Percentiles rank a stretch among this genome's conserved stretches.
These are phyloP conservation scores for Aphyosemion australe DNA, from an alignment of 2,113 vertebrate genomes.

Conservation along the genomic window DNA sequence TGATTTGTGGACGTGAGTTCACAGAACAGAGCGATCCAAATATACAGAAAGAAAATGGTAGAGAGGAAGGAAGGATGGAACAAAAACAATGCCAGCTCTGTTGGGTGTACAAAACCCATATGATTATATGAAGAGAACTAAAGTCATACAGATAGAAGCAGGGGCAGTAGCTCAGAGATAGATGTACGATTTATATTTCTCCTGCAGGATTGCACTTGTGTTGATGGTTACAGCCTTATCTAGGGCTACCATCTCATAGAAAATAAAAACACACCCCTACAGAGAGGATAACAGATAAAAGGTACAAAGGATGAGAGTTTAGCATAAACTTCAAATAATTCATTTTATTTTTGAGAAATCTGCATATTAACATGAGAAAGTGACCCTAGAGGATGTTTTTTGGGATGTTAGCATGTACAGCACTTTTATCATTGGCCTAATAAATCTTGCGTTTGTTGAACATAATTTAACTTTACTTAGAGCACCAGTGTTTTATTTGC, in stretches of 20 bases:
- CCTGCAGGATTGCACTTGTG: slow-evolving; percentile 88
- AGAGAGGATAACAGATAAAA: slow-evolving; percentile 29
- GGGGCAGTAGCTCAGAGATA: slow-evolving; percentile 81
- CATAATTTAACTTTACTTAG: no score
- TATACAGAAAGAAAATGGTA: slow-evolving; percentile 32
- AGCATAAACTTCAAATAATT: not conserved
- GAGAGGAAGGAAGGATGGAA: slow-evolving; percentile 31
- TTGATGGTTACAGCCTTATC: slow-evolving; percentile 88
- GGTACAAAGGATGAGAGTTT: not conserved
- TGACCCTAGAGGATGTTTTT: no score
- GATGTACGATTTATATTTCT: slow-evolving; percentile 95
- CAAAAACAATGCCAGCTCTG: slow-evolving; percentile 37
- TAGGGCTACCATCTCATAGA: slow-evolving; percentile 88
- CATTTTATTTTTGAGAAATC: not conserved
- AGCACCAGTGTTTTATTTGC: no score
- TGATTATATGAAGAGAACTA: not conserved
- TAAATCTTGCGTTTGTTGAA: no score
- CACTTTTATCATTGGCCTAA: no score
- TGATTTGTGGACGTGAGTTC: slow-evolving; percentile 54
- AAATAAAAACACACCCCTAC: slow-evolving; percentile 91
- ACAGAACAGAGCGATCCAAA: slow-evolving; percentile 39
- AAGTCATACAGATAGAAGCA: slow-evolving; percentile 30
- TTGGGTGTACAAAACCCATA: slow-evolving; percentile 1
- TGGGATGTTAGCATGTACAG: no score
- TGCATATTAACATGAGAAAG: slow-evolving; percentile 43